phyloP scores from a whole-genome alignment of 2,797 vertebrate genomes.

The Sebastes diaconus region DNA sequence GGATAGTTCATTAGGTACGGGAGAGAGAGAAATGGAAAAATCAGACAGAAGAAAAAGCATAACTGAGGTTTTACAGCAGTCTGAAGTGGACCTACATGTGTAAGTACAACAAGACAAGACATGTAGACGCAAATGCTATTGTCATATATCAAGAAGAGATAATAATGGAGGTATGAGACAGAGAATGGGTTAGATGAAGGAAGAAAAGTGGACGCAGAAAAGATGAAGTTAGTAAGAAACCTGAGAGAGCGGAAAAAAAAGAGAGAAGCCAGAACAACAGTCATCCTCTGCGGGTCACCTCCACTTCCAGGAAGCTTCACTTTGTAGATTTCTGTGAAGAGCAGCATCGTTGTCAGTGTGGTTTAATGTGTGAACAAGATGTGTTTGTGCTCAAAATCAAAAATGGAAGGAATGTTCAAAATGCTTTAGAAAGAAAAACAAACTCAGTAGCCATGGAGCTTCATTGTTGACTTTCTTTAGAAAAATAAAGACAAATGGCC shows the following conservation, averaged over 20 bases:
- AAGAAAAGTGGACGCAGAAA: background rate
- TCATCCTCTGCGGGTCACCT: background rate
- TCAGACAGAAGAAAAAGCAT: background rate
- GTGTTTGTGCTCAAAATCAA: conserved; percentile 17
- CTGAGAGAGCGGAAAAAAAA: background rate
- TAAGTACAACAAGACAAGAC: background rate
- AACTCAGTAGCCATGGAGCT: background rate
- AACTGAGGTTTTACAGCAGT: background rate
- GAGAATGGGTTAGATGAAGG: background rate
- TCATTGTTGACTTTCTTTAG: background rate
- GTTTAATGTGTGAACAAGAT: conserved; percentile 18
- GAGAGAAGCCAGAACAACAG: background rate
- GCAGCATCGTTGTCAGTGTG: background rate
- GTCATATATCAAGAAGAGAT: background rate
- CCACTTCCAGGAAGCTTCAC: background rate
- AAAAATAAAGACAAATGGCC: conserved; percentile 4
- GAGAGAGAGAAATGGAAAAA: background rate
- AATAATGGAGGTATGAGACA: background rate
- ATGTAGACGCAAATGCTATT: background rate
- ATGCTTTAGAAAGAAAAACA: background rate
- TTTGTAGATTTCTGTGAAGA: background rate
- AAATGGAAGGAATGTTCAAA: conserved; percentile 12
- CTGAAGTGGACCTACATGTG: background rate
- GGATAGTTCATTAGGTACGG: background rate
- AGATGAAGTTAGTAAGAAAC: background rate